phyloP scores from a whole-genome alignment of 2,797 vertebrate species.

The Diceros bicornis region DNA sequence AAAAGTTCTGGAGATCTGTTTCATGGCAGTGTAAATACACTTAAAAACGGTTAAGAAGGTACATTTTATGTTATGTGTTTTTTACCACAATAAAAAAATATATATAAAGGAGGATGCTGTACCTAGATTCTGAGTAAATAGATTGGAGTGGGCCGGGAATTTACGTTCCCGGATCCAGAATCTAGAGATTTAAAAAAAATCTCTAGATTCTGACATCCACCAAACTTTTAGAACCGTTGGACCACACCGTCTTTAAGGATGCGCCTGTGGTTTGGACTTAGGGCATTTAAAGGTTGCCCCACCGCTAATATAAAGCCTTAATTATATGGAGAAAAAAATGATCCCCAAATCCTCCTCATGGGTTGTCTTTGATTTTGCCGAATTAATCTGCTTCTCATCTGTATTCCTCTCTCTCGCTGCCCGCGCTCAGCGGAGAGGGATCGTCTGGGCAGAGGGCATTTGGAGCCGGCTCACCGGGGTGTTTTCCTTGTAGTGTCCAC shows the following conservation, averaged over 20 bases:
- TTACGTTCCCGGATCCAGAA: too few species aligned
- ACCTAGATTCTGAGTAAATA: background rate
- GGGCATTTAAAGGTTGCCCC: background rate
- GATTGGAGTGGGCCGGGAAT: background rate
- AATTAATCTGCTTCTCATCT: background rate
- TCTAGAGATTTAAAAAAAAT: too few species aligned
- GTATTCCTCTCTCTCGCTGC: background rate
- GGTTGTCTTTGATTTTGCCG: background rate
- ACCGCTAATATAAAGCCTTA: background rate
- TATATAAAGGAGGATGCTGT: background rate
- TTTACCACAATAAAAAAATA: background rate
- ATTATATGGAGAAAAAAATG: background rate
- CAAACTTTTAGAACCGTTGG: background rate
- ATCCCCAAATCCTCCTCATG: background rate
- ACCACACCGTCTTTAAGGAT: background rate
- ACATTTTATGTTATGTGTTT: background rate
- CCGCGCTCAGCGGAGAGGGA: background rate
- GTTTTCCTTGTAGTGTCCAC: slow-evolving; percentile 70
- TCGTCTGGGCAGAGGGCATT: background rate
- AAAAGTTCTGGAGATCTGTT: background rate
- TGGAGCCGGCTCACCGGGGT: background rate
- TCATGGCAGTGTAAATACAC: background rate
- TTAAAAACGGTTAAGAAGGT: background rate
- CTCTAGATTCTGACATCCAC: background rate
- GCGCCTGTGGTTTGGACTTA: background rate